These are phyloP conservation scores for Pyrrhosoma nymphula DNA, from an alignment of 2,888 invertebrate genomes.

Conservation along the genomic window DNA sequence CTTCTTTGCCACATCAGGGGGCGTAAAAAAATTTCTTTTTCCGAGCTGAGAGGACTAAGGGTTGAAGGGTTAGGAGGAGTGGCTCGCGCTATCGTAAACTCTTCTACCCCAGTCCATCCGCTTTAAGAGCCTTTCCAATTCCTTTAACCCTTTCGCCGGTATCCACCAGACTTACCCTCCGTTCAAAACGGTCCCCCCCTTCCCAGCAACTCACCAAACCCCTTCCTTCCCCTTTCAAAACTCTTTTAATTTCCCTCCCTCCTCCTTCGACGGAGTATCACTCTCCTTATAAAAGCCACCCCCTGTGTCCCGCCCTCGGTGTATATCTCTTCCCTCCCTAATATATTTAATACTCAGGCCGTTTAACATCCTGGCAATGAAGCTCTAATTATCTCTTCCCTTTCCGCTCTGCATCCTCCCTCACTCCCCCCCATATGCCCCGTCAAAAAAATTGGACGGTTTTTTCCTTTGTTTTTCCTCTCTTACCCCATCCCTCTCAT, in stretches of 20 bases:
- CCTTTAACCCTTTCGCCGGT: conserved; percentile 51
- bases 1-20: not conserved
- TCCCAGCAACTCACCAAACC: too few species aligned
- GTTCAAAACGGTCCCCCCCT: not conserved
- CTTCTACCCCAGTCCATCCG: conserved; percentile 34
- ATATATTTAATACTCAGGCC: conserved; percentile 58
- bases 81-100: not conserved
- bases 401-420: not conserved
- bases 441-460: conserved; percentile 71
- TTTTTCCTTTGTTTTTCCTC: conserved; percentile 74
- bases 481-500: conserved; percentile 76
- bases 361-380: conserved; percentile 66
- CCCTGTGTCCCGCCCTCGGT: not conserved
- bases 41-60: not conserved
- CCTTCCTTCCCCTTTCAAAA: not conserved
- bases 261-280: not conserved
- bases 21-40: not conserved
- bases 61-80: not conserved
- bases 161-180: conserved; percentile 21
- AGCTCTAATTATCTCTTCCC: conserved; percentile 60
- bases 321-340: not conserved
- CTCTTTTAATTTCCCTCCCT: not conserved
- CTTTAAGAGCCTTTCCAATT: conserved; percentile 33
- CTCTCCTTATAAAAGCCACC: not conserved
- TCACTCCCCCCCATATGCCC: conserved; percentile 68